Evolutionary conservation across 2,888 invertebrate genomes (phyloP).

Genomic region (Philaethria dido): DNA sequence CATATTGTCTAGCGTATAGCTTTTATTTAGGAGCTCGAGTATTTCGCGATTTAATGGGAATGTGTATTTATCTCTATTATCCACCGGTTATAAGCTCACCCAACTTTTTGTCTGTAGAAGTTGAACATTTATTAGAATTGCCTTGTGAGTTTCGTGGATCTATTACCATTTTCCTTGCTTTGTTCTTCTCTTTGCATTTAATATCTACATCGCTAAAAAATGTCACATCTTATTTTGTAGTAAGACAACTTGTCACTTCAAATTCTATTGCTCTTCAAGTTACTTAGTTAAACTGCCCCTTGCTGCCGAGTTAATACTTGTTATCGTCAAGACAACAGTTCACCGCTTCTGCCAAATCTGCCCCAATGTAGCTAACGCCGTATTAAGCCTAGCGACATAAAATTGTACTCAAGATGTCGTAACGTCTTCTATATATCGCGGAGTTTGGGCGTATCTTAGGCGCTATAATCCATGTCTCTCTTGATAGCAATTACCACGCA

Average conservation of each 20-base stretch:
- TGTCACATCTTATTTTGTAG: not conserved
- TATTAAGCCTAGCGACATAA: conserved; percentile 40
- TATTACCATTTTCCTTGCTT: not conserved
- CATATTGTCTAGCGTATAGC: conserved; percentile 45
- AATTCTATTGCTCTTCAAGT: conserved; percentile 21
- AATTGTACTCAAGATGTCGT: conserved; percentile 37
- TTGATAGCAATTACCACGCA: conserved; percentile 31
- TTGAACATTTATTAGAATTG: not conserved
- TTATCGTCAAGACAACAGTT: conserved; percentile 20
- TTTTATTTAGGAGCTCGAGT: conserved; percentile 38
- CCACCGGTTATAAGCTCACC: conserved; percentile 18
- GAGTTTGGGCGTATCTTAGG: conserved; percentile 38
- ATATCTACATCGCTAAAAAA: not conserved
- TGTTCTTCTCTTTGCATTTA: not conserved
- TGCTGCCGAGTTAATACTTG: conserved; percentile 22
- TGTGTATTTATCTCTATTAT: conserved; percentile 31
- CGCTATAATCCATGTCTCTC: conserved; percentile 34
- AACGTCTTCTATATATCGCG: conserved; percentile 36
- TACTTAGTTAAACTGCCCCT: conserved; percentile 23
- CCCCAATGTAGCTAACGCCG: conserved; percentile 26
- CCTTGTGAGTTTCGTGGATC: not conserved
- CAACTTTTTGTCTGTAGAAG: conserved; percentile 2
- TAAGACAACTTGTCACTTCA: not conserved
- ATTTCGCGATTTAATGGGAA: conserved; percentile 32
- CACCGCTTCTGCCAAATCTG: conserved; percentile 30